Evolutionary conservation across 2,797 vertebrate genomes (phyloP).

Genomic region (Chaetophractus vellerosus): DNA sequence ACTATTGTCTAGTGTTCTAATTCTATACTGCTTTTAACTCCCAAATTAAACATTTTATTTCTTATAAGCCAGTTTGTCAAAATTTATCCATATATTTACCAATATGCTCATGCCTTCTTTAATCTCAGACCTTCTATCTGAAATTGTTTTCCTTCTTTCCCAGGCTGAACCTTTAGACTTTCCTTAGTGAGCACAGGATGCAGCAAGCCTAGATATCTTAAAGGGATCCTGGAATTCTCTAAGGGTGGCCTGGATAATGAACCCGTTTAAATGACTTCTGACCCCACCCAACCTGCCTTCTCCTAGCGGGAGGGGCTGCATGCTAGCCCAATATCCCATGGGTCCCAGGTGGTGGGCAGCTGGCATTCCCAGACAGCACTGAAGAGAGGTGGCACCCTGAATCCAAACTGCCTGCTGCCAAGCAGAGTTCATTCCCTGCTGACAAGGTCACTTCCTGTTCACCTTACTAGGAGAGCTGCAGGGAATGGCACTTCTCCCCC

Average conservation of each 20-base stretch:
- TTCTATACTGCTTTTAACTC: background rate
- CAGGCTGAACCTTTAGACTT: background rate
- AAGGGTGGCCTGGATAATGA: background rate
- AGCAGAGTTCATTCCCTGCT: background rate
- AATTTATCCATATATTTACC: background rate
- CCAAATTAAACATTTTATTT: background rate
- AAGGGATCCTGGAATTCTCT: rapidly evolving
- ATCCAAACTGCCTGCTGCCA: background rate
- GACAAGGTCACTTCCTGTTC: background rate
- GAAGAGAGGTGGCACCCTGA: background rate
- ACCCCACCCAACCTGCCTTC: background rate
- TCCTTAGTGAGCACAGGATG: background rate
- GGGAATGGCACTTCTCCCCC: background rate
- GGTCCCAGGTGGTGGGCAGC: background rate
- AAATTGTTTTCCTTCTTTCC: background rate
- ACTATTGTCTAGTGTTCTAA: background rate
- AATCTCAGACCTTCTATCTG: background rate
- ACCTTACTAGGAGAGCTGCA: background rate
- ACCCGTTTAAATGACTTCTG: rapidly evolving
- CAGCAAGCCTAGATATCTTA: background rate
- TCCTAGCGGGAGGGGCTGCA: background rate
- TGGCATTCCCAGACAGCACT: background rate
- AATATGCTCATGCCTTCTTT: background rate
- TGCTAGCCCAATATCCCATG: rapidly evolving
- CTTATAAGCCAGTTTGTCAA: background rate